Evolutionary conservation across 2,113 vertebrate genomes (phyloP), one percentile per base, ranked within the genome.

Genomic region (Eretmochelys imbricata): DNA sequence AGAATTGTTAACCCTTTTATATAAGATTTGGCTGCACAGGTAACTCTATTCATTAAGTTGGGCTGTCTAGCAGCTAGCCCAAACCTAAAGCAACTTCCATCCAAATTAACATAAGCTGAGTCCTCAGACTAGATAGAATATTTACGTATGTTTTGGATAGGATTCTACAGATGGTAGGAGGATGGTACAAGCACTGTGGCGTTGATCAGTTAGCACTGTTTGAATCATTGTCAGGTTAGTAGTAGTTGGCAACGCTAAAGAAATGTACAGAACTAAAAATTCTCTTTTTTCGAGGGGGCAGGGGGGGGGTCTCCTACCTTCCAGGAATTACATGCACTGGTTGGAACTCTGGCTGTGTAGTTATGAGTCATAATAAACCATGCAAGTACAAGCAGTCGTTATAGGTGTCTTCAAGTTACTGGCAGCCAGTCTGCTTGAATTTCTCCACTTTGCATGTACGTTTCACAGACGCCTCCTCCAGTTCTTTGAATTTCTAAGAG

Each of bases 391-490:
- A 75, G 35, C n/a, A 75, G n/a, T 75, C 38, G 5, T 22, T 75
- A 24, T 25, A 38, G 8, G 79, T 4, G 82, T 81, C 31, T 93
- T 96, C 84, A 80, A 90, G 82, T 42, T 84, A 87, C 84, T 93
- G 38, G 65, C 79, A 90, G 72, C 22, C 51, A 81, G 75, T n/a
- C 84, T 93, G 80, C 55, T 55, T 84, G 46, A 62, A 84, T 84
- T 84, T 84, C 29, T 54, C 82, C 87, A 51, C 24, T 89, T 93
- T 85, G 90, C 72, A 59, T 91, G 62, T 79, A 82, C 89, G 81
- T 88, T 94, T 87, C 82, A 82, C 84, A 91, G 89, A 89, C 87
- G 14, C 87, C 92, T 55, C 86, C 31, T 50, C 54, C 51, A 22
- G 46, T 24, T 35, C 54, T 95, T 75, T 82, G 55, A 81, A 91